phyloP scores from a whole-genome alignment of 2,797 vertebrate genomes.

The Labroides dimidiatus region DNA sequence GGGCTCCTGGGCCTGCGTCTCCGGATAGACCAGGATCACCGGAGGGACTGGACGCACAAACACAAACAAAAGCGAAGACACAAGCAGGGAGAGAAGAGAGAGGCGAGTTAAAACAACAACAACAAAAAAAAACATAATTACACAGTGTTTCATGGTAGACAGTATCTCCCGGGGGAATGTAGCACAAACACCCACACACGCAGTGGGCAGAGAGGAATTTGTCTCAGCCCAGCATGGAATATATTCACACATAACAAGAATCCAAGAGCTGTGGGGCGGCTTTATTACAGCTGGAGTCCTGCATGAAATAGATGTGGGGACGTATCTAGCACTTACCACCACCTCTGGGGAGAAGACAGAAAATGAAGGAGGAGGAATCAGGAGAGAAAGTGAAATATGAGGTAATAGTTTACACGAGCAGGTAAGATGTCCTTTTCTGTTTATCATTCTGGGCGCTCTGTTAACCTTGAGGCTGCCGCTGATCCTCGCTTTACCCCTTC shows the following conservation, averaged over 20 bases:
- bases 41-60: slow-evolving; percentile 88
- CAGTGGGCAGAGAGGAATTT: slow-evolving; percentile 59
- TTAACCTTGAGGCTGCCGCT: neutral
- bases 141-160: slow-evolving; percentile 67
- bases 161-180: slow-evolving; percentile 54
- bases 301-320: slow-evolving; percentile 63
- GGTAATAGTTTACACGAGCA: slow-evolving; percentile 63
- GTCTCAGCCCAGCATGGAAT: slow-evolving; percentile 69
- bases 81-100: slow-evolving; percentile 52
- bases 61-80: slow-evolving; percentile 59
- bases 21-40: slow-evolving; percentile 96
- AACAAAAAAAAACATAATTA: slow-evolving; percentile 71
- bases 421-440: slow-evolving; percentile 40
- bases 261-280: slow-evolving; percentile 61
- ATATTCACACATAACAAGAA: slow-evolving; percentile 74
- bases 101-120: slow-evolving; percentile 56
- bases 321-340: slow-evolving; percentile 47
- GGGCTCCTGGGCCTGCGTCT: slow-evolving; percentile 96
- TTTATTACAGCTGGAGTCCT: slow-evolving; percentile 59
- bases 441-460: slow-evolving; percentile 8
- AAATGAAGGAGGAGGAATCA: slow-evolving; percentile 45
- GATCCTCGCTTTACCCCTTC: slow-evolving; percentile 12
- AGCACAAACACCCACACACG: slow-evolving; percentile 60
- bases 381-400: slow-evolving; percentile 54
- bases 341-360: slow-evolving; percentile 37